A percentile compares a stretch with the other conserved stretches of the same genome.
These are phyloP conservation scores for Andrena minutula DNA, from an alignment of 2,888 invertebrate genomes.

Conservation along the genomic window DNA sequence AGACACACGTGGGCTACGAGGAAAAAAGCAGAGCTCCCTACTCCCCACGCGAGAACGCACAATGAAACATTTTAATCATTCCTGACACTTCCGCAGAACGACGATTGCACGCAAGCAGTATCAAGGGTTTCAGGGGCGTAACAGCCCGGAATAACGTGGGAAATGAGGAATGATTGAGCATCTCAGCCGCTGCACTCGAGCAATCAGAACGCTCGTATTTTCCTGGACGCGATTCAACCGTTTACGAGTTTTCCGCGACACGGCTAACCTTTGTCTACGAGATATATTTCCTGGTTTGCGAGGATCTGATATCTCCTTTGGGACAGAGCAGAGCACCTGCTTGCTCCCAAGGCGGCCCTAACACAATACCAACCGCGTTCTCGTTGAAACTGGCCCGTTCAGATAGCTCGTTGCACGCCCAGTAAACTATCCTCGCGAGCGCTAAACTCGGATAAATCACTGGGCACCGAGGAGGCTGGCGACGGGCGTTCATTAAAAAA, in stretches of 20 bases:
- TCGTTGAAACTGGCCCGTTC: slow-evolving; percentile 58
- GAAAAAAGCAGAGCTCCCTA: background rate
- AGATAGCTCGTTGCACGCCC: slow-evolving; percentile 34
- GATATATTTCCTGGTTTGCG: slow-evolving; percentile 68
- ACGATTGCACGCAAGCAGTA: slow-evolving; percentile 20
- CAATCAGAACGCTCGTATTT: slow-evolving; percentile 57
- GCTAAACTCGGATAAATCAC: slow-evolving; percentile 46
- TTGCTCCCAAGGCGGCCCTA: slow-evolving; percentile 73
- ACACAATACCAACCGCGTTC: slow-evolving; percentile 63
- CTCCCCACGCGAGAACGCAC: slow-evolving; percentile 12
- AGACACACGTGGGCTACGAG: background rate
- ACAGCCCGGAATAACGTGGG: background rate
- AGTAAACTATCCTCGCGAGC: slow-evolving; percentile 31
- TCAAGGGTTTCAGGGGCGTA: background rate
- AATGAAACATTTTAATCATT: slow-evolving; percentile 34
- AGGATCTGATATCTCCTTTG: slow-evolving; percentile 71
- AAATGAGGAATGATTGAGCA: slow-evolving; percentile 17
- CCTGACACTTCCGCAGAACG: slow-evolving; percentile 10
- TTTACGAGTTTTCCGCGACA: slow-evolving; percentile 66
- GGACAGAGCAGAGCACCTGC: slow-evolving; percentile 69
- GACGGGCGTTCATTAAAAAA: slow-evolving; percentile 26
- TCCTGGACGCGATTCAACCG: slow-evolving; percentile 48
- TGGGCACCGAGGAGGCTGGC: background rate
- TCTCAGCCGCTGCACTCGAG: background rate
- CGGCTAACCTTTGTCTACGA: slow-evolving; percentile 66